phyloP scores from a whole-genome alignment of 2,113 vertebrate genomes.

The Anseranas semipalmata region DNA sequence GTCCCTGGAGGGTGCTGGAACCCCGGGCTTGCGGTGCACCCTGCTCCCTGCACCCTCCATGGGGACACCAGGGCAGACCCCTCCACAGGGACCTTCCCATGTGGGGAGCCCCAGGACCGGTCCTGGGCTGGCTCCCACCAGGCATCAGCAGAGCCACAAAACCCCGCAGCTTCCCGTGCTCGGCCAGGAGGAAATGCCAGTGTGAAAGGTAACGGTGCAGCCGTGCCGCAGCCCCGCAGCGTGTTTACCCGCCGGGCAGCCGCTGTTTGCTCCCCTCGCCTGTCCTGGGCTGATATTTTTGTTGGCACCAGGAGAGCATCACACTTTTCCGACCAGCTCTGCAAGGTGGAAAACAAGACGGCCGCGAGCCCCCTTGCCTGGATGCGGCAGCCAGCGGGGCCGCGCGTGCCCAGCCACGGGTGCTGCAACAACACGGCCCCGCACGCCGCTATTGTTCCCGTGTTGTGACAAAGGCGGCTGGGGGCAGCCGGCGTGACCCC shows the following conservation, averaged over 20 bases:
- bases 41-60: fast-evolving
- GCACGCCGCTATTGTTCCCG: conserved; percentile 67
- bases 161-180: fast-evolving
- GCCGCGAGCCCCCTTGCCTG: background rate
- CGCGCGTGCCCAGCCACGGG: background rate
- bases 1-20: background rate
- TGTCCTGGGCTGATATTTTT: conserved; percentile 68
- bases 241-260: background rate
- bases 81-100: fast-evolving
- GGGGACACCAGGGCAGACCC: too few relatives aligned
- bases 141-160: background rate
- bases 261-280: background rate
- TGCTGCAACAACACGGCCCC: background rate
- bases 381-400: background rate
- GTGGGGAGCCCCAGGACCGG: too few relatives aligned
- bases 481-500: background rate
- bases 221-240: fast-evolving
- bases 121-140: background rate
- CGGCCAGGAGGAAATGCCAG: background rate
- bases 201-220: conserved; percentile 4
- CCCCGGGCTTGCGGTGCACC: background rate
- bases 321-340: background rate
- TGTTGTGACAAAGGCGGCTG: conserved; percentile 75
- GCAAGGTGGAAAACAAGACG: conserved; percentile 76
- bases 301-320: conserved; percentile 59